Percentiles rank a stretch among this genome's conserved stretches.
Conservation (phyloP, 2,113 vertebrate genomes). For the Phrynocephalus versicolor region DNA sequence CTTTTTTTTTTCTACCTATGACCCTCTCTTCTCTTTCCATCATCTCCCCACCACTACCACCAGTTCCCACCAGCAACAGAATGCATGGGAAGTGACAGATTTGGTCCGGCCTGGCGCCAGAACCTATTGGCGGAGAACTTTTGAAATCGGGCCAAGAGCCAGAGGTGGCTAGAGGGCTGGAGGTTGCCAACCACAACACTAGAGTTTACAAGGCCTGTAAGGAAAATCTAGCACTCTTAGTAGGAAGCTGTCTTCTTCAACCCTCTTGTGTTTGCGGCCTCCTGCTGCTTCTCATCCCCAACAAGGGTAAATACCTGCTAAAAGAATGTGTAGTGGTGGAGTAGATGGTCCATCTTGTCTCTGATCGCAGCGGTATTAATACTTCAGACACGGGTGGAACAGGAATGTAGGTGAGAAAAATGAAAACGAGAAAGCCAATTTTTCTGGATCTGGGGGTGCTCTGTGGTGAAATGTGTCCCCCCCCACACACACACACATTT, state of each 20-base stretch:
- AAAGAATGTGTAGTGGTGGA: background rate
- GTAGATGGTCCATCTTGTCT: background rate
- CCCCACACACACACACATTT: too few species aligned
- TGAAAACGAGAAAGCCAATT: too few species aligned
- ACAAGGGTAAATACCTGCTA: background rate
- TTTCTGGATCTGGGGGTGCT: too few species aligned
- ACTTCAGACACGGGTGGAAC: too few species aligned
- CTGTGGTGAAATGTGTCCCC: too few species aligned
- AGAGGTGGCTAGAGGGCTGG: too few species aligned
- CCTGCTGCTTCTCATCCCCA: background rate
- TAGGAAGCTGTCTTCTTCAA: background rate
- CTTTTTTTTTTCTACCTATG: background rate
- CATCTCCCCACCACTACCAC: background rate
- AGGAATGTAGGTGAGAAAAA: background rate
- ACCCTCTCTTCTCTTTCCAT: background rate
- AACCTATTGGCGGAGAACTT: background rate
- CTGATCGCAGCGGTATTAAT: background rate
- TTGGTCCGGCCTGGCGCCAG: background rate
- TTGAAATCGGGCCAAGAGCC: background rate
- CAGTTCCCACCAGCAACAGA: background rate
- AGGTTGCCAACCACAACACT: background rate
- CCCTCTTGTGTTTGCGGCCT: background rate
- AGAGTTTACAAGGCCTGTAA: too few species aligned
- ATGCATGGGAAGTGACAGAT: background rate
- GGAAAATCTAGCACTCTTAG: background rate